A percentile compares a stretch with the other conserved stretches of the same genome.
These are phyloP conservation scores for Cryptocheilus praepositus DNA, from an alignment of 2,888 invertebrate species.

Conservation along the genomic window DNA sequence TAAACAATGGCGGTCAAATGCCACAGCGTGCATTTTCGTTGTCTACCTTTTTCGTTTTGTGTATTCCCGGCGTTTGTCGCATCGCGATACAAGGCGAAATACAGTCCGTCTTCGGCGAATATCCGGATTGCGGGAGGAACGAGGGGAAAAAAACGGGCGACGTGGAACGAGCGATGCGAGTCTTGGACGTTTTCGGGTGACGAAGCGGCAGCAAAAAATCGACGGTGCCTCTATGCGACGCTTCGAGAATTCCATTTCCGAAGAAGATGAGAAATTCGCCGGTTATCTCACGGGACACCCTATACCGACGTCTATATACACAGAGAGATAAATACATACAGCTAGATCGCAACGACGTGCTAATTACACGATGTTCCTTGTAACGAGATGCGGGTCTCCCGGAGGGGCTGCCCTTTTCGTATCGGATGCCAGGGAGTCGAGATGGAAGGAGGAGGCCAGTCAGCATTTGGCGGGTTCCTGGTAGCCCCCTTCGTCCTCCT, in stretches of 20 bases:
- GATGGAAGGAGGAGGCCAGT: constrained; percentile 47
- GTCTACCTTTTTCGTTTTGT: constrained; percentile 19
- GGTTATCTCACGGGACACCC: constrained; percentile 8
- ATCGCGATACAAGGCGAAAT: too few relatives aligned
- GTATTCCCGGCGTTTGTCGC: neutral
- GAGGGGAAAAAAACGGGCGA: too few relatives aligned
- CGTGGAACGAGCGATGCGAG: too few relatives aligned
- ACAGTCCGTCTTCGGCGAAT: too few relatives aligned
- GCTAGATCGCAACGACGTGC: constrained; percentile 68
- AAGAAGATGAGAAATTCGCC: constrained; percentile 1
- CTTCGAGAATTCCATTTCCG: neutral
- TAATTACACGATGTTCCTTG: constrained; percentile 71
- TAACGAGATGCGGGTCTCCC: constrained; percentile 71
- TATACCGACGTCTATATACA: constrained; percentile 28
- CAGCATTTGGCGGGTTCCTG: constrained; percentile 46
- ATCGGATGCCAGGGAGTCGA: constrained; percentile 53
- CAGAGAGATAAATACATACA: constrained; percentile 25
- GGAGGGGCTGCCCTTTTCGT: constrained; percentile 55
- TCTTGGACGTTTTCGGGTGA: too few relatives aligned
- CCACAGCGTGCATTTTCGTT: constrained; percentile 31
- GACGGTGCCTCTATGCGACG: neutral
- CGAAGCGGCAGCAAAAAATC: too few relatives aligned
- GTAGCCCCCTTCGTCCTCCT: constrained; percentile 22
- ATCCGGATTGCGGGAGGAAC: too few relatives aligned
- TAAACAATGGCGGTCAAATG: constrained; percentile 50